Evolutionary conservation across 2,888 invertebrate genomes (phyloP).

Genomic region (Sipha maydis): DNA sequence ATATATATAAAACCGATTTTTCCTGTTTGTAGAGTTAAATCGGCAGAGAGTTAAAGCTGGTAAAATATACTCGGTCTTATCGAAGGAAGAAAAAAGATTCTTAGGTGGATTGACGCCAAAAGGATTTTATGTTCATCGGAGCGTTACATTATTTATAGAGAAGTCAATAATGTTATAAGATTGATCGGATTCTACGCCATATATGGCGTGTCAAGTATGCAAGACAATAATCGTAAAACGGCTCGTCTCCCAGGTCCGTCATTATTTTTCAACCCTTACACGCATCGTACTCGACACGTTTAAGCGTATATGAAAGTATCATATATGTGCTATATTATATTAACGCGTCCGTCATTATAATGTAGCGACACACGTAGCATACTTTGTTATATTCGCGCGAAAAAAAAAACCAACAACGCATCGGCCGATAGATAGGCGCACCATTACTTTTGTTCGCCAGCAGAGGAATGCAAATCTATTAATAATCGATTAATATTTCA

Average conservation of each 20-base stretch:
- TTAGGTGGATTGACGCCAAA: slow-evolving; percentile 41
- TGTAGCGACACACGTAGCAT: not conserved
- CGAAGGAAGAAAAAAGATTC: not conserved
- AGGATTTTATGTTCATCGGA: slow-evolving; percentile 54
- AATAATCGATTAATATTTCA: no score
- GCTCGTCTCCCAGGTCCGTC: slow-evolving; percentile 21
- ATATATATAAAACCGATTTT: not conserved
- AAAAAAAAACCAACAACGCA: no score
- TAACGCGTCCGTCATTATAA: no score
- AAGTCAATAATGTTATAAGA: slow-evolving; percentile 43
- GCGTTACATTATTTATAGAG: slow-evolving; percentile 42
- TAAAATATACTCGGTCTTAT: slow-evolving; percentile 11
- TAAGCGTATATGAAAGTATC: no score
- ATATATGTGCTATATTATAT: not conserved
- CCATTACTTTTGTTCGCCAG: no score
- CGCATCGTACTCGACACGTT: not conserved
- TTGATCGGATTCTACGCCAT: not conserved
- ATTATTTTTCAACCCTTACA: slow-evolving; percentile 18
- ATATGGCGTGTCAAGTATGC: slow-evolving; percentile 40
- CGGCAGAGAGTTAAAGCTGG: not conserved
- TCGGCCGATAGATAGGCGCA: no score
- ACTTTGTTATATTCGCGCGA: not conserved
- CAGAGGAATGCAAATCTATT: no score
- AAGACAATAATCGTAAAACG: slow-evolving; percentile 55
- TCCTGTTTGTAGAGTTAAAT: not conserved